A percentile compares a stretch with the other conserved stretches of the same genome.
phyloP scores from a whole-genome alignment of 1,140 invertebrate genomes.

The Sarcophaga peregrina region DNA sequence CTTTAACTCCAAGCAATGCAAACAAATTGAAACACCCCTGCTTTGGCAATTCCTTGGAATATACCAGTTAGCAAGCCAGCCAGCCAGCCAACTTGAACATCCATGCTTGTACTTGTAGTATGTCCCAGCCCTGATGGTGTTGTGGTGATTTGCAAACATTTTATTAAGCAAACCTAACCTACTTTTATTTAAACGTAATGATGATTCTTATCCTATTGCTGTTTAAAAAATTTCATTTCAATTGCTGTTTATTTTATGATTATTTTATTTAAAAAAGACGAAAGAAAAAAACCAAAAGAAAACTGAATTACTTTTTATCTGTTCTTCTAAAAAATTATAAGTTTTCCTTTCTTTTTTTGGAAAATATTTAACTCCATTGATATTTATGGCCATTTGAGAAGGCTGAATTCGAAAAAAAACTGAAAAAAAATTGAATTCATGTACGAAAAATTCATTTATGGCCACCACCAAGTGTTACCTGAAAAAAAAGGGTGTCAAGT shows the following conservation, averaged over 20 bases:
- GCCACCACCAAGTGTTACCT: neutral
- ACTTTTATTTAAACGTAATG: slow-evolving; percentile 25
- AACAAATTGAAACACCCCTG: neutral
- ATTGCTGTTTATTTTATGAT: neutral
- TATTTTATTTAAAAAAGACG: neutral
- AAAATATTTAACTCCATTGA: neutral
- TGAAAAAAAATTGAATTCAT: neutral
- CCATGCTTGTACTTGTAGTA: neutral
- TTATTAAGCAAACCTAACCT: slow-evolving; percentile 11
- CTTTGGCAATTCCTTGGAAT: neutral
- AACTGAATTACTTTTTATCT: neutral
- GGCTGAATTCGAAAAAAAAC: neutral
- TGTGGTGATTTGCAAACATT: neutral
- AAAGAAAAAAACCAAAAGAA: neutral
- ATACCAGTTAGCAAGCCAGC: neutral
- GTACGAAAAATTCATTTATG: slow-evolving; percentile 17
- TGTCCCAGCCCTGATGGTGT: neutral
- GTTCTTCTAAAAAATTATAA: neutral
- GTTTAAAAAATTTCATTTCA: neutral
- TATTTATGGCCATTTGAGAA: neutral
- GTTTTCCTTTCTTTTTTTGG: neutral
- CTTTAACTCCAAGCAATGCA: neutral
- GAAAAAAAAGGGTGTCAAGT: slow-evolving; percentile 12
- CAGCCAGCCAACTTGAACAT: neutral
- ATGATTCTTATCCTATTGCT: neutral